Conservation (phyloP, 2,113 vertebrate genomes). For the Ochotona princeps region DNA sequence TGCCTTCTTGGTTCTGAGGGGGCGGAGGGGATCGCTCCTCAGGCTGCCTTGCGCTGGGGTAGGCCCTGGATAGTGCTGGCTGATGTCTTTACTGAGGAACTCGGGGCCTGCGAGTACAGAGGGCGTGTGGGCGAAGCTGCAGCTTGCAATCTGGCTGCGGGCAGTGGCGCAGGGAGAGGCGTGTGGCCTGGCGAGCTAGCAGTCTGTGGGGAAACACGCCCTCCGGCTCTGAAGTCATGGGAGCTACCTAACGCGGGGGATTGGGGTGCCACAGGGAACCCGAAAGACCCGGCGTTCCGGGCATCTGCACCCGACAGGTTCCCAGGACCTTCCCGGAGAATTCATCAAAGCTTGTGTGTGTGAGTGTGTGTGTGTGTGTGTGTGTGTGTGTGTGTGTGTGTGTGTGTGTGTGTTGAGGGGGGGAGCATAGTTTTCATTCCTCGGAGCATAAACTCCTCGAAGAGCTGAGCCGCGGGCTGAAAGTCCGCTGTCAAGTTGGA, state of each 20-base stretch:
- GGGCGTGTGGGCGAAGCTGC: neutral
- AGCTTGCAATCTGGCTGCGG: accelerated
- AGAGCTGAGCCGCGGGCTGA: neutral
- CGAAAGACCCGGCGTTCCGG: accelerated
- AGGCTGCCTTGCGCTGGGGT: neutral
- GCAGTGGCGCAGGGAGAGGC: too few species aligned
- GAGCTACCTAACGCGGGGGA: accelerated
- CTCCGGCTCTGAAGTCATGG: neutral
- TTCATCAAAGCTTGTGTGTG: too few species aligned
- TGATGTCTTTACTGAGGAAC: neutral
- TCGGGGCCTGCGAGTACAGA: neutral
- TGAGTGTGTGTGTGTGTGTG: too few species aligned
- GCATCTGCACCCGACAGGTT: accelerated
- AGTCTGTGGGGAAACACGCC: accelerated
- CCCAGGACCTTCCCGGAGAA: neutral
- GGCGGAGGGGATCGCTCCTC: neutral
- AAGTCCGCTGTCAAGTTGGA: neutral
- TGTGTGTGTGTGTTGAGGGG: too few species aligned
- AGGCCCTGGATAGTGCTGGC: neutral
- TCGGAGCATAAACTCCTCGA: neutral
- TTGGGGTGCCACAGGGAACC: accelerated
- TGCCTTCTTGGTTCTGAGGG: constrained; percentile 70
- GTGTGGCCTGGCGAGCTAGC: accelerated
- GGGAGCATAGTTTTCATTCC: neutral
- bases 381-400: too few species aligned